Evolutionary conservation across 1,140 invertebrate species (phyloP).

Genomic region (Steinernema feltiae): DNA sequence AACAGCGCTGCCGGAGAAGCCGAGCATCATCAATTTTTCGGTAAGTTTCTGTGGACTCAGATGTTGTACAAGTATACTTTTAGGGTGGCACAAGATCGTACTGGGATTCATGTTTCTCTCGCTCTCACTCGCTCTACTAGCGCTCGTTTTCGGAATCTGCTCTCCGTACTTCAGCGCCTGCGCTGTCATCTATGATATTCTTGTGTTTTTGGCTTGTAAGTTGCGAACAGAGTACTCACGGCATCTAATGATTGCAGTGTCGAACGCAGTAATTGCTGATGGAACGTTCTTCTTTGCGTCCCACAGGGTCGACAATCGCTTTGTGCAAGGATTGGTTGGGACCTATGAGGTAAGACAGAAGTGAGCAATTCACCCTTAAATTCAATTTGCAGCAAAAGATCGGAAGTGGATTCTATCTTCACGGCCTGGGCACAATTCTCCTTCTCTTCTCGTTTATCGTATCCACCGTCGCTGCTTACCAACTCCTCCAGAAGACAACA

Average conservation of each 20-base stretch:
- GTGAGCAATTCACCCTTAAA: constrained; percentile 14
- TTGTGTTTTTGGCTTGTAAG: constrained; percentile 50
- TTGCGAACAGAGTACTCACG: not conserved
- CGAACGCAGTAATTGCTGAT: constrained; percentile 42
- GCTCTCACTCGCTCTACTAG: constrained; percentile 37
- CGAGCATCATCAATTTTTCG: constrained; percentile 56
- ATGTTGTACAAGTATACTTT: constrained; percentile 33
- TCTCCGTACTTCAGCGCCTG: constrained; percentile 49
- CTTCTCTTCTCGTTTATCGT: constrained; percentile 52
- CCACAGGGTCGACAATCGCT: constrained; percentile 55
- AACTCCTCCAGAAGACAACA: constrained; percentile 29
- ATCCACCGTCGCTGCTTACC: constrained; percentile 43
- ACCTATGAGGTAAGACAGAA: constrained; percentile 34
- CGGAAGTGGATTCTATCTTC: constrained; percentile 52
- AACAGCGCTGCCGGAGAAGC: constrained; percentile 55
- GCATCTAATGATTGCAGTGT: constrained; percentile 22
- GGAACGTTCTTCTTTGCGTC: constrained; percentile 57
- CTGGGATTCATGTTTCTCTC: constrained; percentile 48
- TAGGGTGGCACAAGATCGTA: constrained; percentile 55
- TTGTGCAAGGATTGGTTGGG: constrained; percentile 54
- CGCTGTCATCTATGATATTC: constrained; percentile 46
- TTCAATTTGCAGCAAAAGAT: constrained; percentile 47
- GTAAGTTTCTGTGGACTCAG: constrained; percentile 27
- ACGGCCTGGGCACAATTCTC: constrained; percentile 40
- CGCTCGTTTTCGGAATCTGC: constrained; percentile 49